Percentiles rank a stretch among this genome's conserved stretches.
phyloP scores from a whole-genome alignment of 2,113 vertebrate genomes.

The Tretioscincus oriximinensis region DNA sequence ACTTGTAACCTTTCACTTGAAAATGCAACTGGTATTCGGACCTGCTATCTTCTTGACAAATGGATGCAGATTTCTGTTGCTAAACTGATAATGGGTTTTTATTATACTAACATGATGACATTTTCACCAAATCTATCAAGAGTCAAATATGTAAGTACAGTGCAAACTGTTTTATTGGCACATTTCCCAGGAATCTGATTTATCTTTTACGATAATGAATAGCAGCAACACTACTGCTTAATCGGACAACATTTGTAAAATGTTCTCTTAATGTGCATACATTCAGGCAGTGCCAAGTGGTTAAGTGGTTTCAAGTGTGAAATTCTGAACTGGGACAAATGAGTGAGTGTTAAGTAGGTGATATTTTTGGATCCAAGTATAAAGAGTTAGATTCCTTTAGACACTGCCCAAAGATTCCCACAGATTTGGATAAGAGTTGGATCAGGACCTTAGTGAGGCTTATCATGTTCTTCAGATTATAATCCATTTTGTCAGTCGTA shows the following conservation, averaged over 20 bases:
- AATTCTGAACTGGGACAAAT: conserved; percentile 39
- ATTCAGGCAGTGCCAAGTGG: conserved; percentile 55
- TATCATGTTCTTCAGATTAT: not conserved
- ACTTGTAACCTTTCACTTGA: conserved; percentile 66
- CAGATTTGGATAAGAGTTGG: conserved; percentile 13
- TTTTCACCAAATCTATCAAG: conserved; percentile 70
- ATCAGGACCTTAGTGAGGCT: not conserved
- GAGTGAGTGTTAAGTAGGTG: conserved; percentile 30
- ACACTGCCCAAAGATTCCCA: conserved; percentile 13
- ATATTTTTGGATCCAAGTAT: conserved; percentile 23
- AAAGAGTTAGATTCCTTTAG: conserved; percentile 12
- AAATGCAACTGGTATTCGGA: conserved; percentile 62
- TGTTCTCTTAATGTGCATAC: conserved; percentile 59
- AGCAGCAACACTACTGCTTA: conserved; percentile 61
- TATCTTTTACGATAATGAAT: conserved; percentile 66
- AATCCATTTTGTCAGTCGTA: not conserved
- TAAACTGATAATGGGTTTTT: conserved; percentile 71
- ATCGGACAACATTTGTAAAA: conserved; percentile 59
- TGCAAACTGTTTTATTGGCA: conserved; percentile 67
- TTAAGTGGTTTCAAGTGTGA: conserved; percentile 55
- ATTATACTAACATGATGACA: conserved; percentile 68
- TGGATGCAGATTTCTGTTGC: conserved; percentile 67
- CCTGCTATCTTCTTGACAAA: conserved; percentile 66
- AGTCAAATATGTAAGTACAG: conserved; percentile 56
- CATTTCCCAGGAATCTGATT: conserved; percentile 70